Evolutionary conservation across 1,140 invertebrate genomes (phyloP).

Genomic region (Cryptotermes secundus): DNA sequence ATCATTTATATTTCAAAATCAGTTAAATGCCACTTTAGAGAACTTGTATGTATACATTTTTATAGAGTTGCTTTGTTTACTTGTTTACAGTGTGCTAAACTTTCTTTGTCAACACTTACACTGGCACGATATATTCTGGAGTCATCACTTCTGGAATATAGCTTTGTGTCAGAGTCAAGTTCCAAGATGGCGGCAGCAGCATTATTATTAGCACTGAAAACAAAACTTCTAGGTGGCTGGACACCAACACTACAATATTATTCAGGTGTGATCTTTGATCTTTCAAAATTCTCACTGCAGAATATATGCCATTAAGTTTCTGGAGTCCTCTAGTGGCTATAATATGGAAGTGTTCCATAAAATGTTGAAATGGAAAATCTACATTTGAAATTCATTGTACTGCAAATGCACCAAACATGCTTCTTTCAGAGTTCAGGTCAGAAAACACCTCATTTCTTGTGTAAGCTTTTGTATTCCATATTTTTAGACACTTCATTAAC

Average conservation of each 20-base stretch:
- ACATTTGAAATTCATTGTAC: too few relatives aligned
- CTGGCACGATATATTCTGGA: slow-evolving; percentile 93
- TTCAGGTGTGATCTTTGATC: slow-evolving; percentile 57
- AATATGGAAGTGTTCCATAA: too few relatives aligned
- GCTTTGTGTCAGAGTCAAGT: slow-evolving; percentile 74
- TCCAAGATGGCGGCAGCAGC: slow-evolving; percentile 86
- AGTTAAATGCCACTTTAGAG: neutral
- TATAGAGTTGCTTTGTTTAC: slow-evolving; percentile 29
- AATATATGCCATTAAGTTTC: too few relatives aligned
- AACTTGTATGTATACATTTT: neutral
- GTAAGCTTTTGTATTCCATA: neutral
- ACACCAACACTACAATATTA: slow-evolving; percentile 80
- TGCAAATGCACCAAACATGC: too few relatives aligned
- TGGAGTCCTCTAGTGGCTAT: too few relatives aligned
- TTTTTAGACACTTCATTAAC: neutral
- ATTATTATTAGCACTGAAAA: slow-evolving; percentile 81
- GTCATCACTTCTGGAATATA: slow-evolving; percentile 89
- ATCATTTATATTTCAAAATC: neutral
- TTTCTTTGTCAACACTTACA: slow-evolving; percentile 89
- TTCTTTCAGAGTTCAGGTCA: too few relatives aligned
- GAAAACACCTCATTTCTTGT: neutral
- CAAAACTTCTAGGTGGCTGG: slow-evolving; percentile 77
- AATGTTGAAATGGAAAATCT: too few relatives aligned
- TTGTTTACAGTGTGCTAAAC: slow-evolving; percentile 72
- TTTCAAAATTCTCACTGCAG: slow-evolving; percentile 36